Evolutionary conservation across 2,797 vertebrate genomes (phyloP), one percentile per base, ranked within the genome.

Genomic region (Alosa sapidissima): DNA sequence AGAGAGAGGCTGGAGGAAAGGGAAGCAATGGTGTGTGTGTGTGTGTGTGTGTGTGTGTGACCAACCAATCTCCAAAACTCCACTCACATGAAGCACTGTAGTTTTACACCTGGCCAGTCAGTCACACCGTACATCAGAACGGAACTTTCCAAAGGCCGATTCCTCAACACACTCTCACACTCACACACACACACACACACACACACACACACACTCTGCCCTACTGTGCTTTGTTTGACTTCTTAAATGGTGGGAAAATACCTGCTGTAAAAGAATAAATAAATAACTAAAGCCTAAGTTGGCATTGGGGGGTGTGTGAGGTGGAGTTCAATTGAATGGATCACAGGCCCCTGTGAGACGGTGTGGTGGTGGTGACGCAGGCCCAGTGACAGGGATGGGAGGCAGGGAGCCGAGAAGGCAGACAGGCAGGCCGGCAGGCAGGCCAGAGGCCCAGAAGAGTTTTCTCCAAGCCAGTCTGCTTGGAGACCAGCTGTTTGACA

Each of bases 401-500:
- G 65, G 72, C 33, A 60, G 58, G 54, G 54, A 19, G 16, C 3
- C 2, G 54, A 55, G 7, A 21, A n/a, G 58, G 5, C 19, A 60
- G 58, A 21, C 58, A 24, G 21, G 5, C 21, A 60, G 21, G 21
- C 55, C 62, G 28, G 48, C 54, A 11, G 55, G 54, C 83, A 54
- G 52, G 52, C 52, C 58, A 8, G n/a, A 1, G 58, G n/a, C 21
- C 21, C 58, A 60, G 58, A 60, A 7, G 54, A 55, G 54, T 6
- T 21, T 19, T 55, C 54, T 55, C 54, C 21, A 24, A 24, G 14
- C 47, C 13, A 41, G 48, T 55, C 91, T 89, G 90, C 91, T 89
- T 87, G 52, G 91, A 91, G 87, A 92, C 90, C 91, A 93, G 93
- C 92, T 93, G 93, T 91, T 92, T 90, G 86, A 91, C 24, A 84